Evolutionary conservation across 2,797 vertebrate species (phyloP).

Genomic region (Mionectes olivaceus): DNA sequence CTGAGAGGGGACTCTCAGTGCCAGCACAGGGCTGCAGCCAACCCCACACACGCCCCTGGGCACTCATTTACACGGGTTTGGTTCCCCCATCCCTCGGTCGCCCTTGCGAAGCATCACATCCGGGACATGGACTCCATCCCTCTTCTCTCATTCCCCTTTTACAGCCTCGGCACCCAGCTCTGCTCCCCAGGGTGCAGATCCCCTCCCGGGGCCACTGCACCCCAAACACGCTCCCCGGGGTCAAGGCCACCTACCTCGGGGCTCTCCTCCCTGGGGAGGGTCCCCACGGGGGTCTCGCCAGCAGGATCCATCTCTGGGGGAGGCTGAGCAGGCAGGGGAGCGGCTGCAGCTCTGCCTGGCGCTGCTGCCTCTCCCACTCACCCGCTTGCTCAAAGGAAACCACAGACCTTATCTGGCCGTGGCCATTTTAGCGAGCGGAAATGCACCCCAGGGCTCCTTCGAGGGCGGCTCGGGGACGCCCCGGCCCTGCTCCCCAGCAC

Average conservation of each 20-base stretch:
- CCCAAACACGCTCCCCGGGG: background rate
- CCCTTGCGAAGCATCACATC: background rate
- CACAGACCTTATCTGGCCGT: constrained; percentile 56
- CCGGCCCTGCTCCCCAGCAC: background rate
- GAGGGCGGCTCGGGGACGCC: background rate
- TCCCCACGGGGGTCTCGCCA: accelerated
- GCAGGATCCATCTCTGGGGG: background rate
- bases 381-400: constrained; percentile 46
- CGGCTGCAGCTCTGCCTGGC: background rate
- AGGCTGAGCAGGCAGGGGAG: background rate
- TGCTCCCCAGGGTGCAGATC: accelerated
- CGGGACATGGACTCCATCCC: accelerated
- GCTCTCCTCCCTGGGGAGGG: background rate
- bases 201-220: accelerated
- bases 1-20: background rate
- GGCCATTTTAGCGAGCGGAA: constrained; percentile 56
- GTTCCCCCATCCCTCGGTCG: accelerated
- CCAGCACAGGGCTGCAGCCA: background rate
- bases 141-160: accelerated
- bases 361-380: background rate
- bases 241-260: constrained; percentile 28
- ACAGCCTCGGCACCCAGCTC: background rate
- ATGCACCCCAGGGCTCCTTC: background rate
- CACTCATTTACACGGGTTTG: accelerated
- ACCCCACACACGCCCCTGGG: accelerated